A percentile compares a stretch with the other conserved stretches of the same genome.
Conservation (phyloP, 2,113 vertebrate species). For the Chloroceryle aenea region DNA sequence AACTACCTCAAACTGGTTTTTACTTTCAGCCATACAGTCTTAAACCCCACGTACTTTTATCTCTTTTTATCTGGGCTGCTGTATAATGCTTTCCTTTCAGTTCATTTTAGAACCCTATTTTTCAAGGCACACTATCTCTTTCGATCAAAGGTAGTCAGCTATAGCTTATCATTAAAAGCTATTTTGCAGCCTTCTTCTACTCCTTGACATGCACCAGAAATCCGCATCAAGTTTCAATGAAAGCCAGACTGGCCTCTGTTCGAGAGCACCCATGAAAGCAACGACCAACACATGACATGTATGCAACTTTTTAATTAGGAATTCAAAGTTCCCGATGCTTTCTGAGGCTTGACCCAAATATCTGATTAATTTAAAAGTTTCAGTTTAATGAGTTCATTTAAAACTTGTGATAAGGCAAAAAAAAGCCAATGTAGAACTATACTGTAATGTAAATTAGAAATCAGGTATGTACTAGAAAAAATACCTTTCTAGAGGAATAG, state of each 20-base stretch:
- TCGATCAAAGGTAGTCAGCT: background rate
- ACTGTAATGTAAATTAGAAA: background rate
- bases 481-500: background rate
- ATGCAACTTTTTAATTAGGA: background rate
- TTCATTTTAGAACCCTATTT: slow-evolving; percentile 14
- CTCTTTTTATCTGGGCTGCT: background rate
- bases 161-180: background rate
- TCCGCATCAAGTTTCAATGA: background rate
- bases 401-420: background rate
- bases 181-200: background rate
- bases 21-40: background rate
- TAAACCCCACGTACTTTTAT: background rate
- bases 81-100: background rate
- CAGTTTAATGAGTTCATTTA: background rate
- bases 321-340: background rate
- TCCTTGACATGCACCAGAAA: slow-evolving; percentile 5
- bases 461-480: background rate
- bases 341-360: background rate
- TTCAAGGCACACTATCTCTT: background rate
- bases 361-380: background rate
- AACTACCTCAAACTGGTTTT: background rate
- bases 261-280: background rate
- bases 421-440: background rate
- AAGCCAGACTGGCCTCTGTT: background rate
- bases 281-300: background rate